A percentile compares a stretch with the other conserved stretches of the same genome.
phyloP scores from a whole-genome alignment of 2,797 vertebrate species.

The Scleropages formosus region DNA sequence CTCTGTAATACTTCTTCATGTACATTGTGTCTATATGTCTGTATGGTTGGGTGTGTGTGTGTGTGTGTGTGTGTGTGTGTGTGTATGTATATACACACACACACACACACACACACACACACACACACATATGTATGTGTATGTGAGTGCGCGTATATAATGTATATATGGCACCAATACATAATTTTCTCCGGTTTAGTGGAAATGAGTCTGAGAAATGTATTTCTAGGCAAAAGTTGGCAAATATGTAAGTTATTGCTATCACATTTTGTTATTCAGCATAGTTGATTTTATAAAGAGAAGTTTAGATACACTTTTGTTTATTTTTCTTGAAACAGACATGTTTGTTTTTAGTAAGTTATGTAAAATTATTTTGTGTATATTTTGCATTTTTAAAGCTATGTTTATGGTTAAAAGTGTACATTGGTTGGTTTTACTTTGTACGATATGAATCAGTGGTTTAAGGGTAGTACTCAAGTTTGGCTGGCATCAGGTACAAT shows the following conservation, averaged over 20 bases:
- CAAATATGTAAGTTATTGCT: slow-evolving; percentile 57
- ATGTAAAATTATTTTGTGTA: slow-evolving; percentile 44
- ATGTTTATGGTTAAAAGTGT: slow-evolving; percentile 24
- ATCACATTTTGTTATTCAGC: slow-evolving; percentile 32
- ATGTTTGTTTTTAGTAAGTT: slow-evolving; percentile 60
- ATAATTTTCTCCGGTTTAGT: slow-evolving; percentile 54
- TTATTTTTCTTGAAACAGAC: slow-evolving; percentile 53
- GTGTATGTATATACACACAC: no score
- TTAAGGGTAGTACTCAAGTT: slow-evolving; percentile 12
- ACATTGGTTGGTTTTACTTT: slow-evolving; percentile 32
- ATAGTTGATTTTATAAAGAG: slow-evolving; percentile 49
- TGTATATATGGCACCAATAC: slow-evolving; percentile 45
- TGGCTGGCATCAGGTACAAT: slow-evolving; percentile 26
- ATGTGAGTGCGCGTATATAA: no score
- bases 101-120: no score
- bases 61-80: no score
- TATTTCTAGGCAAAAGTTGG: slow-evolving; percentile 44
- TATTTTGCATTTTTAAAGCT: slow-evolving; percentile 35
- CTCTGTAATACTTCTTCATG: slow-evolving; percentile 49
- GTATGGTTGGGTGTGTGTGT: no score
- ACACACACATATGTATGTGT: no score
- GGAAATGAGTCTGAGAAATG: slow-evolving; percentile 33
- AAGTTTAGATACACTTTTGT: slow-evolving; percentile 62
- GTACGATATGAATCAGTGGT: not conserved
- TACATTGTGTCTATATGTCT: slow-evolving; percentile 37